Percentiles rank a stretch among this genome's conserved stretches.
phyloP scores from a whole-genome alignment of 2,888 invertebrate genomes.

The Pachymerium ferrugineum region DNA sequence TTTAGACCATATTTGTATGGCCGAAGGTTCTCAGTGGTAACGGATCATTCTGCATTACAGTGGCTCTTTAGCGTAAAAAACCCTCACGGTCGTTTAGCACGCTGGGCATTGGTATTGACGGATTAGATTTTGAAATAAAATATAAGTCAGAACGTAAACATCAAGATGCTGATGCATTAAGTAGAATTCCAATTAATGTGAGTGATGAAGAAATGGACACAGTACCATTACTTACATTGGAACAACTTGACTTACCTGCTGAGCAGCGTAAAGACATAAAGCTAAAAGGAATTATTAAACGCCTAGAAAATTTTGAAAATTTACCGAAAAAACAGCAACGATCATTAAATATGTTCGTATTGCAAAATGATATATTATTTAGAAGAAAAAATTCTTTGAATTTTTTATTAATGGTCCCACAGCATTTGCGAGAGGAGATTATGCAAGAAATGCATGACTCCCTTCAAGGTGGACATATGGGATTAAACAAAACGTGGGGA shows the following conservation, averaged over 20 bases:
- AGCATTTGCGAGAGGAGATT: too few relatives aligned
- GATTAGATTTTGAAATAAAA: not conserved
- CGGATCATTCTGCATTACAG: conserved; percentile 32
- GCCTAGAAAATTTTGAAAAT: not conserved
- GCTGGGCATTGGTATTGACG: conserved; percentile 31
- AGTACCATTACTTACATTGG: not conserved
- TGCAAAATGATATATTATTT: not conserved
- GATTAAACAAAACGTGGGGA: too few relatives aligned
- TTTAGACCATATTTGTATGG: conserved; percentile 31
- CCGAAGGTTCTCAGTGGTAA: not conserved
- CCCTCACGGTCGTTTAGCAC: conserved; percentile 29
- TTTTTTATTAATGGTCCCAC: too few relatives aligned
- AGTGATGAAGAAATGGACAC: not conserved
- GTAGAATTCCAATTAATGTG: not conserved
- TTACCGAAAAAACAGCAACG: not conserved
- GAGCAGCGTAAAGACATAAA: not conserved
- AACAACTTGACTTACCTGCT: not conserved
- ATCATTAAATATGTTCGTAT: not conserved
- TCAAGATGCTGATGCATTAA: conserved; percentile 31
- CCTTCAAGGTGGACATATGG: too few relatives aligned
- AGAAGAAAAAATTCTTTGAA: not conserved
- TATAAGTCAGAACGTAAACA: conserved; percentile 22
- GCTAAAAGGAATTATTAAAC: not conserved
- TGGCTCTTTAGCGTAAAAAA: conserved; percentile 30
- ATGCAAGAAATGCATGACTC: too few relatives aligned